Evolutionary conservation across 2,888 invertebrate species (phyloP).

Genomic region (Laspeyria flexula): DNA sequence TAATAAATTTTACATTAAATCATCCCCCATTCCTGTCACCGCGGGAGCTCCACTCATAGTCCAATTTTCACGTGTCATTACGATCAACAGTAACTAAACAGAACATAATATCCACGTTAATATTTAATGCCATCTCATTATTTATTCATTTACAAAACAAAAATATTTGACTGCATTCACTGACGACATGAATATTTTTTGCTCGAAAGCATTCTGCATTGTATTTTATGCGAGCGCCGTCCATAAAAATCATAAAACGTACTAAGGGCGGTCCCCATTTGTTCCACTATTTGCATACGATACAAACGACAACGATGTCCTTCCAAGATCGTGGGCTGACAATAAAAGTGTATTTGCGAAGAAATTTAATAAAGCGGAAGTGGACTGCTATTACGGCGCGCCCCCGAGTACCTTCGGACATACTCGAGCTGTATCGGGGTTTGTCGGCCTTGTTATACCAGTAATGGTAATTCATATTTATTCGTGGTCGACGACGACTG

Average conservation of each 20-base stretch:
- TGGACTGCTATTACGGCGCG: constrained; percentile 75
- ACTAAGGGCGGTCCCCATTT: constrained; percentile 71
- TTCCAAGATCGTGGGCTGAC: constrained; percentile 75
- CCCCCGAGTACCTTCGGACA: constrained; percentile 56
- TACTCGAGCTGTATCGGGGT: constrained; percentile 38
- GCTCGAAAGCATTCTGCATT: constrained; percentile 53
- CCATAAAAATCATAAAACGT: constrained; percentile 78
- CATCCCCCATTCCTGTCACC: too few relatives aligned
- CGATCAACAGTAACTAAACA: constrained; percentile 31
- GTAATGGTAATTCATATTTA: constrained; percentile 58
- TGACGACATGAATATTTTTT: constrained; percentile 53
- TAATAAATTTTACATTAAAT: too few relatives aligned
- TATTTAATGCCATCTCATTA: constrained; percentile 38
- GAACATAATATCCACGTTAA: constrained; percentile 29
- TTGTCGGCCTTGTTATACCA: constrained; percentile 48
- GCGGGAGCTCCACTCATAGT: too few relatives aligned
- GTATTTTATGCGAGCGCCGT: constrained; percentile 58
- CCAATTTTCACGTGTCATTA: too few relatives aligned
- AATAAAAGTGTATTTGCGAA: constrained; percentile 85
- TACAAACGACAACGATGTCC: constrained; percentile 75
- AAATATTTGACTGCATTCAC: constrained; percentile 49
- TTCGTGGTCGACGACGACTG: constrained; percentile 33
- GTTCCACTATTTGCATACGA: constrained; percentile 81
- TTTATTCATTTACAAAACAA: constrained; percentile 43
- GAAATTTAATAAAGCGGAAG: constrained; percentile 86